Conservation (phyloP, 2,113 vertebrate genomes). For the Brachionichthys hirsutus region DNA sequence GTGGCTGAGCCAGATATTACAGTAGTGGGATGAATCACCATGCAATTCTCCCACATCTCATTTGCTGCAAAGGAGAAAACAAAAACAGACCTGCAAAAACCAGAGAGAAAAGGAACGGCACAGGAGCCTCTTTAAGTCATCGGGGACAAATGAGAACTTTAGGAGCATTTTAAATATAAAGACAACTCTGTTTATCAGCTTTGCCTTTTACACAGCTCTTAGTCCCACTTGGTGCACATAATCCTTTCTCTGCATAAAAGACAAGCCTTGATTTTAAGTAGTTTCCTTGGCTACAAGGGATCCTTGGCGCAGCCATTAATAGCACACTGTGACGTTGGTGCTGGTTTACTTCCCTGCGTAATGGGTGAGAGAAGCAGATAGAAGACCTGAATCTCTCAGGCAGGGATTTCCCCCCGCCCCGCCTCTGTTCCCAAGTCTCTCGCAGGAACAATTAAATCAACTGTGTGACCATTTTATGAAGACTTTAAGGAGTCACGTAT, state of each 20-base stretch:
- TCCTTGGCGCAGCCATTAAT: slow-evolving; percentile 68
- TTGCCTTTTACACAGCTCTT: slow-evolving; percentile 13
- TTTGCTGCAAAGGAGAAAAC: slow-evolving; percentile 43
- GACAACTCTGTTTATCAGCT: neutral
- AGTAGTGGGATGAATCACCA: slow-evolving; percentile 63
- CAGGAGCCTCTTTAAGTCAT: slow-evolving; percentile 6
- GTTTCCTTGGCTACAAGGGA: slow-evolving; percentile 72
- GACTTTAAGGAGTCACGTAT: slow-evolving; percentile 13
- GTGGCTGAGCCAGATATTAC: slow-evolving; percentile 51
- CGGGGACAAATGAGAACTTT: slow-evolving; percentile 15
- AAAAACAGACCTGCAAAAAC: slow-evolving; percentile 27
- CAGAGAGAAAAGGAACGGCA: slow-evolving; percentile 27
- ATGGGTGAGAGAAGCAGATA: slow-evolving; percentile 30
- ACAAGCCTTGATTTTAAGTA: slow-evolving; percentile 52
- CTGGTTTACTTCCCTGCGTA: slow-evolving; percentile 46
- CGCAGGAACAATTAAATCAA: slow-evolving; percentile 23
- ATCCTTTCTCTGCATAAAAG: slow-evolving; percentile 32
- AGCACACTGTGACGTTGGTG: slow-evolving; percentile 62
- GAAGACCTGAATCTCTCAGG: slow-evolving; percentile 18
- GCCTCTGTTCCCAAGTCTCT: slow-evolving; percentile 8
- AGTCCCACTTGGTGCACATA: slow-evolving; percentile 14
- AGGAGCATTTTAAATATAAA: slow-evolving; percentile 9
- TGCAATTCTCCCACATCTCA: slow-evolving; percentile 57
- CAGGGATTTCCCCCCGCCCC: slow-evolving; percentile 2
- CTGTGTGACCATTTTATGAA: slow-evolving; percentile 15